A percentile compares a stretch with the other conserved stretches of the same genome.
Evolutionary conservation across 2,888 invertebrate genomes (phyloP).

Genomic region (Thyatira batis): DNA sequence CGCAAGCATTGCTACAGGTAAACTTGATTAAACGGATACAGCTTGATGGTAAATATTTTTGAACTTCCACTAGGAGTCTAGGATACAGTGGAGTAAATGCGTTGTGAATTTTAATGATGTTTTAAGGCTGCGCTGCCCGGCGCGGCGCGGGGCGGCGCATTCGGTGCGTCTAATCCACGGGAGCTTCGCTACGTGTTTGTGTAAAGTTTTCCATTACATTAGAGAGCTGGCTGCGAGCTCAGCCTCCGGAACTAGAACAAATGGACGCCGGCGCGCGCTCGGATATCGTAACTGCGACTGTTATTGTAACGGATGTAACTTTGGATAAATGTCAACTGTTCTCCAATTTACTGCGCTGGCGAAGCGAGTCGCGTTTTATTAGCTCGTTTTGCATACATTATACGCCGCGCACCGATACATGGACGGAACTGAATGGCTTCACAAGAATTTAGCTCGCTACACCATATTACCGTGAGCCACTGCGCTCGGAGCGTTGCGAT

Average conservation of each 20-base stretch:
- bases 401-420: slow-evolving; percentile 54
- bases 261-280: slow-evolving; percentile 62
- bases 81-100: slow-evolving; percentile 29
- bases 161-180: slow-evolving; percentile 56
- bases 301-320: slow-evolving; percentile 80
- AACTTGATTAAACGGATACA: slow-evolving; percentile 41
- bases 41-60: slow-evolving; percentile 44
- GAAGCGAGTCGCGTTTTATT: slow-evolving; percentile 69
- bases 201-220: slow-evolving; percentile 75
- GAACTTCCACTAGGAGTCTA: slow-evolving; percentile 27
- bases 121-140: slow-evolving; percentile 37
- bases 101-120: slow-evolving; percentile 67
- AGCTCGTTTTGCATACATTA: slow-evolving; percentile 76
- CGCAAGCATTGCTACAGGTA: slow-evolving; percentile 30
- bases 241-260: slow-evolving; percentile 70
- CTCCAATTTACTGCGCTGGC: slow-evolving; percentile 71
- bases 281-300: slow-evolving; percentile 75
- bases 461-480: slow-evolving; percentile 12
- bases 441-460: slow-evolving; percentile 35
- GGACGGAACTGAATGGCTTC: slow-evolving; percentile 41
- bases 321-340: slow-evolving; percentile 79
- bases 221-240: slow-evolving; percentile 45
- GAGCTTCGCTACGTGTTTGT: slow-evolving; percentile 59
- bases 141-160: slow-evolving; percentile 26
- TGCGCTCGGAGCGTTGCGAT: slow-evolving; percentile 10